These are phyloP conservation scores for Sciurus vulgaris DNA, from an alignment of 2,797 vertebrate genomes.

Conservation along the genomic window DNA sequence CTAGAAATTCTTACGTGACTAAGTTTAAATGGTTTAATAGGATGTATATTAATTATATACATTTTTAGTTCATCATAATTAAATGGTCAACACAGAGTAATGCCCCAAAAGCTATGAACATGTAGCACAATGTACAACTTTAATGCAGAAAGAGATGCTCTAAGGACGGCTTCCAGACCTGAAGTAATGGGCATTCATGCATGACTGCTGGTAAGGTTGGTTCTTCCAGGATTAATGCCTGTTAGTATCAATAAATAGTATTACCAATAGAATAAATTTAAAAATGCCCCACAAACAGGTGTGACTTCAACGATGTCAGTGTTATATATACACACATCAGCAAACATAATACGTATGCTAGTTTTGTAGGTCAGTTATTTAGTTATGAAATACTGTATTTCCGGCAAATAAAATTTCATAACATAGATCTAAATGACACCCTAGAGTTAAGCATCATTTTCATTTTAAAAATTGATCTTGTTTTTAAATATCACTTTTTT, in stretches of 20 bases:
- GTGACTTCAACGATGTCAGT: not conserved
- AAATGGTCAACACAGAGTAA: not conserved
- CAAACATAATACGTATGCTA: not conserved
- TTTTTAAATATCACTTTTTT: not conserved
- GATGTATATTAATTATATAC: not conserved
- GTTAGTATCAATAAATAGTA: not conserved
- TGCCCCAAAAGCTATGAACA: not conserved
- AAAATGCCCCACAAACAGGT: not conserved
- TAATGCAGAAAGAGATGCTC: not conserved
- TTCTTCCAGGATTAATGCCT: not conserved
- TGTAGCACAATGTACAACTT: not conserved
- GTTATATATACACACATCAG: not conserved
- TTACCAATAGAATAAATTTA: not conserved
- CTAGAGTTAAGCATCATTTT: not conserved
- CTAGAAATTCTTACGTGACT: not conserved
- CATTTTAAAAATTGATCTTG: not conserved
- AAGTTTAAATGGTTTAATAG: not conserved
- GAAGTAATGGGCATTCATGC: not conserved
- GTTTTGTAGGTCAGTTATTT: not conserved
- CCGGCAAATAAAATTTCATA: not conserved
- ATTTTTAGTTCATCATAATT: not conserved
- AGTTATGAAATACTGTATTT: not conserved
- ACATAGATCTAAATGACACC: not conserved
- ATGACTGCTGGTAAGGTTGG: not conserved
- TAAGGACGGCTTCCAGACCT: not conserved